Percentiles rank a stretch among this genome's conserved stretches.
These are phyloP conservation scores for Physeter macrocephalus DNA, from an alignment of 2,113 vertebrate species.

Conservation along the genomic window DNA sequence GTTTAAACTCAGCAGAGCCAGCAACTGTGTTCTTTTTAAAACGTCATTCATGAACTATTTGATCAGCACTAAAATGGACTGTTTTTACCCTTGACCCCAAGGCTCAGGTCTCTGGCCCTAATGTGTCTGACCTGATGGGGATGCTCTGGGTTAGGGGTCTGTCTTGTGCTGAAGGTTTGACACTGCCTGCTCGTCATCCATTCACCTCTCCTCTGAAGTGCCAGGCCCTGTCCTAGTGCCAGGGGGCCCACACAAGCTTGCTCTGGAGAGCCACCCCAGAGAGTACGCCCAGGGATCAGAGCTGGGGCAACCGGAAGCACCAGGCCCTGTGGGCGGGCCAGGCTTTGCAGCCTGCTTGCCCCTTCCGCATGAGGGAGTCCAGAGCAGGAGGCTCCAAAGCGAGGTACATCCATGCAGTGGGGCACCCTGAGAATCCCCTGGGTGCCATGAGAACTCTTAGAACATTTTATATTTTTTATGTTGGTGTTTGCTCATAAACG, in stretches of 20 bases:
- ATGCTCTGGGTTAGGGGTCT: neutral
- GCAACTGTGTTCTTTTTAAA: neutral
- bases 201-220: neutral
- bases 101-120: neutral
- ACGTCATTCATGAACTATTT: neutral
- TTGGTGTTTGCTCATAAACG: neutral
- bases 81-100: neutral
- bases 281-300: no score
- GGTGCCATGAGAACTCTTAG: neutral
- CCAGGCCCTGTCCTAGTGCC: neutral
- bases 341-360: neutral
- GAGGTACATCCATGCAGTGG: neutral
- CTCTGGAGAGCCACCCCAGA: no score
- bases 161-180: neutral
- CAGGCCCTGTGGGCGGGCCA: neutral
- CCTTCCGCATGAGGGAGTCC: neutral
- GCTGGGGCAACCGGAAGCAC: neutral
- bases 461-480: neutral
- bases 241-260: neutral
- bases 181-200: neutral
- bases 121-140: accelerated
- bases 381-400: no score
- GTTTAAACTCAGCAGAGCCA: neutral
- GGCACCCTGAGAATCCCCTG: neutral
- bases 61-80: neutral